Evolutionary conservation across 2,888 invertebrate genomes (phyloP).

Genomic region (Melanophora roralis): DNA sequence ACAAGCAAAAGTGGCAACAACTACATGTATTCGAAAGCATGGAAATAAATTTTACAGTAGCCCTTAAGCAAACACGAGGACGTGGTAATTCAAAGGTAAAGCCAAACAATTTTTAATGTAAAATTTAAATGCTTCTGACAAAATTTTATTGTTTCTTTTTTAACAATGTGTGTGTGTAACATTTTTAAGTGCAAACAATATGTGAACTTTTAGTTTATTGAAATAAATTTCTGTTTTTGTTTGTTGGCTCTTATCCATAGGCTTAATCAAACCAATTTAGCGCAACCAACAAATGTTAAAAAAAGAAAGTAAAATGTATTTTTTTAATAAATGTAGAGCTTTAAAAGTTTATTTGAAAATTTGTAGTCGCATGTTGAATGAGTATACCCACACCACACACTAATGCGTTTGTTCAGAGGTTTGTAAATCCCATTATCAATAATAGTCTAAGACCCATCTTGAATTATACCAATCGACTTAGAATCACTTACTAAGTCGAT

Average conservation of each 20-base stretch:
- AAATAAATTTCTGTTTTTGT: neutral
- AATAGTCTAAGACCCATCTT: too few relatives aligned
- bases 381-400: too few relatives aligned
- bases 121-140: conserved; percentile 21
- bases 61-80: neutral
- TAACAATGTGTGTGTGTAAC: too few relatives aligned
- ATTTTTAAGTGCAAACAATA: too few relatives aligned
- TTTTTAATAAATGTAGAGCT: too few relatives aligned
- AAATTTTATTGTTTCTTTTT: conserved; percentile 47
- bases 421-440: too few relatives aligned
- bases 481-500: too few relatives aligned
- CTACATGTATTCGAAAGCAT: neutral
- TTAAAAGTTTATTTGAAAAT: too few relatives aligned
- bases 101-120: conserved; percentile 1
- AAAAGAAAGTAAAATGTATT: neutral
- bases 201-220: conserved; percentile 48
- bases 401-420: too few relatives aligned
- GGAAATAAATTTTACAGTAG: neutral
- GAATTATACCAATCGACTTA: too few relatives aligned
- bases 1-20: conserved; percentile 2
- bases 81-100: conserved; percentile 36
- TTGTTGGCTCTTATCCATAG: neutral
- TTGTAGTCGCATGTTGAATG: too few relatives aligned
- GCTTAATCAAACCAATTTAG: conserved; percentile 1
- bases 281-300: neutral